phyloP scores from a whole-genome alignment of 1,140 invertebrate genomes.

The Phthorimaea operculella region DNA sequence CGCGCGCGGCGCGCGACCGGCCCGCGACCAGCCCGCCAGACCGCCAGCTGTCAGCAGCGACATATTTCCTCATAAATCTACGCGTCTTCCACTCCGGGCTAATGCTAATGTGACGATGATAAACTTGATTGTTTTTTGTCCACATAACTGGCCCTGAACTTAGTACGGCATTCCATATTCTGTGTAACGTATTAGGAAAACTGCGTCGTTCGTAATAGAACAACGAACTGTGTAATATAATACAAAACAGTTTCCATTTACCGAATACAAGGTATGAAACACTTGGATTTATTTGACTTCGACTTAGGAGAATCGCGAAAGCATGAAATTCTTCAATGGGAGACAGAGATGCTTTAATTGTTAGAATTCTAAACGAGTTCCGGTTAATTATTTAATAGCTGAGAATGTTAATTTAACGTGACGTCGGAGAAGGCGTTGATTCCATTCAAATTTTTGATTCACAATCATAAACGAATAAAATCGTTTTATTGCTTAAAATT shows the following conservation, averaged over 20 bases:
- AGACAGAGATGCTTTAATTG: neutral
- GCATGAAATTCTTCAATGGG: neutral
- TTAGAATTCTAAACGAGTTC: neutral
- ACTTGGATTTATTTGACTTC: no score
- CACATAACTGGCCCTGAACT: neutral
- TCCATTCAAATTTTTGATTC: no score
- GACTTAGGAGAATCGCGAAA: neutral
- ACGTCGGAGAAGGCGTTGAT: no score
- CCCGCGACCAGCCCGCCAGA: slow-evolving; percentile 11
- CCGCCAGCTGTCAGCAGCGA: slow-evolving; percentile 26
- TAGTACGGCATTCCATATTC: neutral
- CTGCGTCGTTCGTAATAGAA: neutral
- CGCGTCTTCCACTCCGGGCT: neutral
- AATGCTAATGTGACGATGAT: neutral
- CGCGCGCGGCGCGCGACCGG: slow-evolving; percentile 22
- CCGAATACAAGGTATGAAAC: no score
- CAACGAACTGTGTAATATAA: neutral
- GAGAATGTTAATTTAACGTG: no score
- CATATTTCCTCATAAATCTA: slow-evolving; percentile 1
- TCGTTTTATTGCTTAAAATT: no score
- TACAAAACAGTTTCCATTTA: no score
- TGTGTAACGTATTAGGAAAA: neutral
- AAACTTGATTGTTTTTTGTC: neutral
- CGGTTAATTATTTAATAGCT: no score
- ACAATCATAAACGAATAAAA: no score